Conservation (phyloP, 2,113 vertebrate species). For the Pavo muticus region DNA sequence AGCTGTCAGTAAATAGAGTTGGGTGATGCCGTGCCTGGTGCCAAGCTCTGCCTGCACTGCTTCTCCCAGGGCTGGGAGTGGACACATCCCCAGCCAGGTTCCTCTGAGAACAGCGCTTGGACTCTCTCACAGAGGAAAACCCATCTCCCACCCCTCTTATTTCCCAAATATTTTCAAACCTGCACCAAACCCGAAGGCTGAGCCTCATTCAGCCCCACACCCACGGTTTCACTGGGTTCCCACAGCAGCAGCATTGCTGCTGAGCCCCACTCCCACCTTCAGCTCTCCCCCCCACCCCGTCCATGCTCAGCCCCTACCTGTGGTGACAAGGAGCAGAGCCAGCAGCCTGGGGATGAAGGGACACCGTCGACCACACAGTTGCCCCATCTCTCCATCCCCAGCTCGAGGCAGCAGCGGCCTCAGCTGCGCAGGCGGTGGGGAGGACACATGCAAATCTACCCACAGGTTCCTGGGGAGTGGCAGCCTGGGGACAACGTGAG, state of each 20-base stretch:
- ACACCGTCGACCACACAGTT: accelerated
- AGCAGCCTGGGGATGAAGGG: background rate
- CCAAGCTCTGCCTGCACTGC: background rate
- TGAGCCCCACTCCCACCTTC: background rate
- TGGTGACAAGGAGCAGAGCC: background rate
- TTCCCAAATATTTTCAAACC: background rate
- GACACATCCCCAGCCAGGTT: background rate
- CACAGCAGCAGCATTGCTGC: background rate
- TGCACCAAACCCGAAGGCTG: background rate
- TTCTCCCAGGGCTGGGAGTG: background rate
- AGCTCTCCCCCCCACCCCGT: background rate
- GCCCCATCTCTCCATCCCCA: background rate
- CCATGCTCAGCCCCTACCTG: background rate
- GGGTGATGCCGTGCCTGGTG: background rate
- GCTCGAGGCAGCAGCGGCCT: background rate
- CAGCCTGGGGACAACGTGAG: accelerated
- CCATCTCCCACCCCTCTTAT: background rate
- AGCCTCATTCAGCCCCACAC: background rate
- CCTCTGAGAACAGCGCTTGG: background rate
- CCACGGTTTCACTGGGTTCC: background rate
- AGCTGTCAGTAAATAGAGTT: background rate
- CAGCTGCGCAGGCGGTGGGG: background rate
- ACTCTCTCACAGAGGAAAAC: background rate
- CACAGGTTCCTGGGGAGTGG: background rate
- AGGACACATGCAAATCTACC: background rate